Conservation (phyloP, 2,113 vertebrate species). For the Peucedramus taeniatus region DNA sequence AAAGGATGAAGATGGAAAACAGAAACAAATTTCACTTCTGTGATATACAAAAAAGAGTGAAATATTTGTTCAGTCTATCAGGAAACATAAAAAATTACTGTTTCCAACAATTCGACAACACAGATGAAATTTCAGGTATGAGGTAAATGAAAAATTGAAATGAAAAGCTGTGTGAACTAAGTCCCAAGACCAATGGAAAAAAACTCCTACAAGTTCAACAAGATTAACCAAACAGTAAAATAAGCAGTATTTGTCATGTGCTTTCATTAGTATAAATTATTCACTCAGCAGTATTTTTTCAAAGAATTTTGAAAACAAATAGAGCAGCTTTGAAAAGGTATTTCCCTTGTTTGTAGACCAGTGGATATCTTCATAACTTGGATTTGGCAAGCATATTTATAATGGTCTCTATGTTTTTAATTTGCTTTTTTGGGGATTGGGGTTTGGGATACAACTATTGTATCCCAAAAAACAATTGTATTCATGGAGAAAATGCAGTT, state of each 20-base stretch:
- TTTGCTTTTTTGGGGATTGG: background rate
- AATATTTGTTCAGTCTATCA: background rate
- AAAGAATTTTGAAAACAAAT: background rate
- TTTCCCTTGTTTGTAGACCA: background rate
- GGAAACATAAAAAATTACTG: background rate
- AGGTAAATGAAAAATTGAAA: background rate
- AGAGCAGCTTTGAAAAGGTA: background rate
- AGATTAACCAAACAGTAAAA: background rate
- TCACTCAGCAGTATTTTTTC: background rate
- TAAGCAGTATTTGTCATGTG: background rate
- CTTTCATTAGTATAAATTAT: background rate
- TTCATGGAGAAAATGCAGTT: background rate
- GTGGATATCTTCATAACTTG: background rate
- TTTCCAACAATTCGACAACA: background rate
- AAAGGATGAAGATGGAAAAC: background rate
- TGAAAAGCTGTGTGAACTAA: background rate
- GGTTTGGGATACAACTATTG: background rate
- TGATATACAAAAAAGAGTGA: background rate
- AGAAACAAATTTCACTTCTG: background rate
- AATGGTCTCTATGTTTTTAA: background rate
- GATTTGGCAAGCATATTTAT: background rate
- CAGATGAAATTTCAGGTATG: background rate
- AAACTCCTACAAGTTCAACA: background rate
- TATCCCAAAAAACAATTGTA: background rate
- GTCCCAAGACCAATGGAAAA: background rate